phyloP scores from a whole-genome alignment of 2,797 vertebrate genomes.

The Heliangelus exortis region DNA sequence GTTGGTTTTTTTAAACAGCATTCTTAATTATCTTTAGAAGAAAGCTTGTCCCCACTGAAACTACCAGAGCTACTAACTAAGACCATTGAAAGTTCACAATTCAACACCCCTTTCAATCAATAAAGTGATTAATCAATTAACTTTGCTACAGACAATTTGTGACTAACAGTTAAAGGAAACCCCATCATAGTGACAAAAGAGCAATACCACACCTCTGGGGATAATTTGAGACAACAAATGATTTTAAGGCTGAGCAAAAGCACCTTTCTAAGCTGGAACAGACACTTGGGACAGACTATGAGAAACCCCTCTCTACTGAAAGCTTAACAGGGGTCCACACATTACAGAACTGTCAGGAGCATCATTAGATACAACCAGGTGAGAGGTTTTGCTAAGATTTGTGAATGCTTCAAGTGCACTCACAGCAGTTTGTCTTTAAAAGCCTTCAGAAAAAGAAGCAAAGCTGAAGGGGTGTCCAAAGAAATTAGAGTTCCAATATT shows the following conservation, averaged over 20 bases:
- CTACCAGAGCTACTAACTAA: not conserved
- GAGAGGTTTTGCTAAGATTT: not conserved
- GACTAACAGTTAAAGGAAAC: not conserved
- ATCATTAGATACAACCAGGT: not conserved
- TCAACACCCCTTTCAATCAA: not conserved
- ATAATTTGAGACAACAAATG: not conserved
- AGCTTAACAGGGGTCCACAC: not conserved
- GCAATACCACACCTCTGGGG: not conserved
- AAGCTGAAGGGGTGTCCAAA: not conserved
- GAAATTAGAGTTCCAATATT: not conserved
- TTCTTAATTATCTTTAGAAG: not conserved
- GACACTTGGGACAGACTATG: not conserved
- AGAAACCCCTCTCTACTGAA: not conserved
- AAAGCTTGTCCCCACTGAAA: not conserved
- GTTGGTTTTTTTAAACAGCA: not conserved
- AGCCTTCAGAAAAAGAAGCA: constrained; percentile 1
- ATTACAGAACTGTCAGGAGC: not conserved
- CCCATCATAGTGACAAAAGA: not conserved
- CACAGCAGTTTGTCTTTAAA: not conserved
- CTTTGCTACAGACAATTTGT: not conserved
- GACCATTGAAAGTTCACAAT: not conserved
- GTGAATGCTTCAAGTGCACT: not conserved
- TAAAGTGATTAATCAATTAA: not conserved
- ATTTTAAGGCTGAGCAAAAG: not conserved
- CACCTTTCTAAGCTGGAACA: not conserved